These are phyloP conservation scores for Enteromius fasciolatus DNA, from an alignment of 2,797 vertebrate species.

Conservation along the genomic window DNA sequence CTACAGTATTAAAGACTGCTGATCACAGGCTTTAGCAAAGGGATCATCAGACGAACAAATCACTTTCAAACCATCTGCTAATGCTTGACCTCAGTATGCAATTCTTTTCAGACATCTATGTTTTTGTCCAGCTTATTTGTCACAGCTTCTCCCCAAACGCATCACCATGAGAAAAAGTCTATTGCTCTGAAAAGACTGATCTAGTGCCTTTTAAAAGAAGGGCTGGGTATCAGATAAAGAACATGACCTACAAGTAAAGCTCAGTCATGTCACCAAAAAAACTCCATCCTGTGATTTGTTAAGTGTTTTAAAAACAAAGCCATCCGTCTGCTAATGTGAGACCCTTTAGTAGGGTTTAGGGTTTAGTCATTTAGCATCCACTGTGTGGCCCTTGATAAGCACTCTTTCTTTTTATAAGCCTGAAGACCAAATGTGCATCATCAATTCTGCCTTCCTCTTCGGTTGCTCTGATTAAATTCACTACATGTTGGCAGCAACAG, in stretches of 20 bases:
- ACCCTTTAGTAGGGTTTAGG: slow-evolving; percentile 8
- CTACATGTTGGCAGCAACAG: slow-evolving; percentile 37
- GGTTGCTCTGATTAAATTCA: slow-evolving; percentile 27
- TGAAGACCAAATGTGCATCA: slow-evolving; percentile 34
- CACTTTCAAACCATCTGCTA: slow-evolving; percentile 24
- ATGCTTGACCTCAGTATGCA: slow-evolving; percentile 28
- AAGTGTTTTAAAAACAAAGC: slow-evolving; percentile 4
- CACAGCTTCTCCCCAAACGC: neutral
- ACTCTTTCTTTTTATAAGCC: slow-evolving; percentile 24
- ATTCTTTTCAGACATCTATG: slow-evolving; percentile 17
- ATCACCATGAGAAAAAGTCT: slow-evolving; percentile 14
- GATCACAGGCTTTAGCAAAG: slow-evolving; percentile 10
- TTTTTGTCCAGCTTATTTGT: slow-evolving; percentile 9
- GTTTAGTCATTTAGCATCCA: slow-evolving; percentile 20
- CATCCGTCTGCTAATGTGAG: neutral
- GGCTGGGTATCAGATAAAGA: slow-evolving; percentile 5
- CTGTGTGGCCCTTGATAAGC: slow-evolving; percentile 26
- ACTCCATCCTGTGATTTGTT: neutral
- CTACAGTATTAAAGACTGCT: neutral
- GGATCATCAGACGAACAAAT: slow-evolving; percentile 17
- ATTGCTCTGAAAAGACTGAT: slow-evolving; percentile 4
- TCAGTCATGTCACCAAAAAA: slow-evolving; percentile 11
- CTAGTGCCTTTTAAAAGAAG: neutral
- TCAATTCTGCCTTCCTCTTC: slow-evolving; percentile 15
- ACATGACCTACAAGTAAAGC: neutral